Conservation (phyloP, 2,888 invertebrate genomes). For the Drosophila koepferae region DNA sequence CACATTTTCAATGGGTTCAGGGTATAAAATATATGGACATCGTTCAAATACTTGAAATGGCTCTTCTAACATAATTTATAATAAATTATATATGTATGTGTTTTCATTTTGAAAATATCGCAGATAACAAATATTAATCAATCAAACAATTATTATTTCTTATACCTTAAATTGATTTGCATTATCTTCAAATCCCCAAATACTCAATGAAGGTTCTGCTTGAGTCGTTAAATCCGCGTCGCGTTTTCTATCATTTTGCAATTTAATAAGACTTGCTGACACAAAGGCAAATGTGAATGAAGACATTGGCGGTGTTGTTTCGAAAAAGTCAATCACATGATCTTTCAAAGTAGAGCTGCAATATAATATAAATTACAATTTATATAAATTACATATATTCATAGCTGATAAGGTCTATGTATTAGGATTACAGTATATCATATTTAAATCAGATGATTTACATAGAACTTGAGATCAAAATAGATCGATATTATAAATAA, state of each 20-base stretch:
- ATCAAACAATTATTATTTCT: background rate
- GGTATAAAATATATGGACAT: too few relatives aligned
- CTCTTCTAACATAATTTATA: too few relatives aligned
- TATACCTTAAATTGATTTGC: constrained; percentile 81
- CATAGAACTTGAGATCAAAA: too few relatives aligned
- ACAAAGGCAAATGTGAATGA: constrained; percentile 91
- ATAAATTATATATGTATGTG: too few relatives aligned
- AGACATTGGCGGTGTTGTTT: constrained; percentile 90
- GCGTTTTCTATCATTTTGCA: background rate
- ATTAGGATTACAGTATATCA: too few relatives aligned
- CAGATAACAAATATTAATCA: background rate
- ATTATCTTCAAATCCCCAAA: constrained; percentile 84
- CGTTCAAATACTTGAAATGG: too few relatives aligned
- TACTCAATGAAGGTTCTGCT: constrained; percentile 80
- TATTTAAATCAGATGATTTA: background rate
- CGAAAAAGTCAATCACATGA: constrained; percentile 89
- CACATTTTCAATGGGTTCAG: too few relatives aligned
- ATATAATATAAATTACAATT: background rate
- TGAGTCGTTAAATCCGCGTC: background rate
- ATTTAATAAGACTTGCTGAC: constrained; percentile 88
- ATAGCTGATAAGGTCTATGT: background rate
- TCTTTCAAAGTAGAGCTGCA: constrained; percentile 79
- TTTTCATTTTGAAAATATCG: too few relatives aligned
- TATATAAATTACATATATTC: background rate
- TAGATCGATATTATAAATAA: too few relatives aligned